A percentile compares a stretch with the other conserved stretches of the same genome.
These are phyloP conservation scores for Anniella stebbinsi DNA, from an alignment of 2,797 vertebrate genomes.

Conservation along the genomic window DNA sequence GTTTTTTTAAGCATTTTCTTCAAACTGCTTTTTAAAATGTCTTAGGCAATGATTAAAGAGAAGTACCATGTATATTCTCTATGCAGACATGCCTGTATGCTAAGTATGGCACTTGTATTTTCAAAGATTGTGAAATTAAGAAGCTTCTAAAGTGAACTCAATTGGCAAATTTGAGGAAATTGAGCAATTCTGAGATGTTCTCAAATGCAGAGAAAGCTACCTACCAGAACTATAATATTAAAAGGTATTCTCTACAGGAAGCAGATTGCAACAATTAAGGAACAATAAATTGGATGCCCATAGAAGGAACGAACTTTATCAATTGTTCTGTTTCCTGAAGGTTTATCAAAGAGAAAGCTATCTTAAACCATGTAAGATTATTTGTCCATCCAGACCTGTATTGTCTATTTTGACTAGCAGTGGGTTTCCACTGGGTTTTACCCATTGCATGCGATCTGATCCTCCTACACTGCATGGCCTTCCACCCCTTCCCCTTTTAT, in stretches of 20 bases:
- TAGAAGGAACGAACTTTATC: neutral
- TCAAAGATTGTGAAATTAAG: conserved; percentile 20
- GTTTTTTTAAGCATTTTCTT: too few relatives aligned
- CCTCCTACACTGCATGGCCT: neutral
- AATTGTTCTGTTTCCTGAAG: neutral
- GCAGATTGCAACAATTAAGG: conserved; percentile 1
- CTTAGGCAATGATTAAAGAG: neutral
- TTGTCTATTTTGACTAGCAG: neutral
- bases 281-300: neutral
- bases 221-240: neutral
- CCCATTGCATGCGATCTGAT: neutral
- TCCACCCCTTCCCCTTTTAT: too few relatives aligned
- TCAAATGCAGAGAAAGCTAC: neutral
- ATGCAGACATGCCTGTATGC: neutral
- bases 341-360: too few relatives aligned
- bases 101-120: neutral
- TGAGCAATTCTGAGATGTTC: neutral
- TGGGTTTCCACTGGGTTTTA: neutral
- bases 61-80: neutral
- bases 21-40: neutral
- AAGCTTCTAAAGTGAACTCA: conserved; percentile 17
- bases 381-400: neutral
- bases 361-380: neutral
- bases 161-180: conserved; percentile 14
- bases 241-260: neutral